Conservation (phyloP, 2,888 invertebrate genomes). For the Rapana venosa region DNA sequence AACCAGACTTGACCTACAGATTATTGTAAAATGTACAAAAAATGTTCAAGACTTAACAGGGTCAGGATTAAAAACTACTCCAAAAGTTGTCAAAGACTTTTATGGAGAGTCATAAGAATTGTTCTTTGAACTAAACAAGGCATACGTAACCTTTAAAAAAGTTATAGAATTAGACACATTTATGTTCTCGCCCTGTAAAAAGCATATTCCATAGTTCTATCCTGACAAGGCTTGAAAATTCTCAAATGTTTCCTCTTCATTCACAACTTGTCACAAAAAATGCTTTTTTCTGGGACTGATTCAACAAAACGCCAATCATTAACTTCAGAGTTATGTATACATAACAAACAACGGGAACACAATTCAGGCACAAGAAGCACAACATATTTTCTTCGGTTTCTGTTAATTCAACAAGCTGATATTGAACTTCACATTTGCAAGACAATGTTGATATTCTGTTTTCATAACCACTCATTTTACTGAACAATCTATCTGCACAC, state of each 20-base stretch:
- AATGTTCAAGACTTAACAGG: too few relatives aligned
- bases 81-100: too few relatives aligned
- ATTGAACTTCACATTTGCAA: background rate
- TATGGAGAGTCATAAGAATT: too few relatives aligned
- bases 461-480: background rate
- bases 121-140: too few relatives aligned
- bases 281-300: background rate
- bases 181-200: background rate
- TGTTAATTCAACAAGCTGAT: background rate
- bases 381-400: conserved; percentile 12
- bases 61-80: too few relatives aligned
- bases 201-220: background rate
- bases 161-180: background rate
- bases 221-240: background rate
- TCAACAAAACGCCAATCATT: background rate
- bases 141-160: too few relatives aligned
- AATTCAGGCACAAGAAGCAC: background rate
- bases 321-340: background rate
- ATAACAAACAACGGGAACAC: background rate
- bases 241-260: too few relatives aligned
- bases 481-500: background rate
- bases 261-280: background rate
- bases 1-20: too few relatives aligned
- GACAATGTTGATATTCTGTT: background rate
- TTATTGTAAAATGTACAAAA: too few relatives aligned